Base-by-base conservation (phyloP, 1,140 invertebrate species). In the Pogonognathellus flavescens region DNA sequence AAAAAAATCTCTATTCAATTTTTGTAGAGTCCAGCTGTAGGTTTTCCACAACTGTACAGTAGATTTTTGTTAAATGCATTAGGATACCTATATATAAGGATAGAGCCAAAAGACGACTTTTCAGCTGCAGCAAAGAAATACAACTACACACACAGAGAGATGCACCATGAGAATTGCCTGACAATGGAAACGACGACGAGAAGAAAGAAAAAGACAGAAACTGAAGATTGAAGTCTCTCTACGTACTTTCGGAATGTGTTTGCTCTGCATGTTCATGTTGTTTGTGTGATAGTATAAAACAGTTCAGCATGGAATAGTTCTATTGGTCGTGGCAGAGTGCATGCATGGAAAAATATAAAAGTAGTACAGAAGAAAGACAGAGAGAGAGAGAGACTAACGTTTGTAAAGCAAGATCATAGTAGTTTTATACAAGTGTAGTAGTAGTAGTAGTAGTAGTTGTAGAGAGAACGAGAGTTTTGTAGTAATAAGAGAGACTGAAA, bases 401-500 rank as follows among this genome's bases (percentile, higher is more conserved):
- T 57, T 76, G 41, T 16, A 76, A 14, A n/a, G 70, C 41, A 11
- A 13, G 62, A 66, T 41, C 62, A 66, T 66, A 13, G 62, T 11
- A 31, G 70, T 18, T 62, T 13, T 57, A n/a, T 57, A 57, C 2
- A 14, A 57, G 11, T 13, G 53, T 57, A 57, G 53, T 57, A 4
- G 53, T 57, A 57, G 53, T 57, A n/a, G 53, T n/a, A 14, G 11
- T n/a, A 57, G 53, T 57, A n/a, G 53, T n/a, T 4, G 11, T n/a
- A 76, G 66, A 41, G 66, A 72, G 31, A 14, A 14, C 14, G 31
- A 41, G 70, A n/a, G n/a, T 18, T 50, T 76, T 50, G 11, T 76
- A 76, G 31, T 76, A 57, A 76, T 76, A 76, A 76, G 70, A 76
- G 70, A 16, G 14, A n/a, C 31, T 76, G 70, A 76, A 76, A 76